A percentile compares a stretch with the other conserved stretches of the same genome.
These are phyloP conservation scores for Podilymbus podiceps DNA, from an alignment of 2,113 vertebrate species.

Conservation along the genomic window DNA sequence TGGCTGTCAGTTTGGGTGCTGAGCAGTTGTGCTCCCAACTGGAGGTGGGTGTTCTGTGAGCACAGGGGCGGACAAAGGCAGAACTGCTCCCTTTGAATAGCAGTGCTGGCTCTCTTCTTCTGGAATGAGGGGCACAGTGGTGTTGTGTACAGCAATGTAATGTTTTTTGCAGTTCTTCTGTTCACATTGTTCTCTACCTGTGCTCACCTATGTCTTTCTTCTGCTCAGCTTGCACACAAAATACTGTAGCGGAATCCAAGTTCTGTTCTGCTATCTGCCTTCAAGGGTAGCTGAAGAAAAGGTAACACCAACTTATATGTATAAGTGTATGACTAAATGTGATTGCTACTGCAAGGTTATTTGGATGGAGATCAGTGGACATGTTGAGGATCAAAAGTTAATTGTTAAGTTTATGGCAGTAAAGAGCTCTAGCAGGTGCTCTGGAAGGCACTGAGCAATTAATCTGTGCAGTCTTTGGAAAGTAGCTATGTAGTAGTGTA, in stretches of 20 bases:
- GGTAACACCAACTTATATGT: not conserved
- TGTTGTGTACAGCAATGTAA: not conserved
- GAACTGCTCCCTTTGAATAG: not conserved
- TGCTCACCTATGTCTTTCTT: not conserved
- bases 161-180: not conserved
- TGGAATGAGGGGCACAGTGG: not conserved
- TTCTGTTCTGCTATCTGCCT: not conserved
- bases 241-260: not conserved
- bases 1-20: not conserved
- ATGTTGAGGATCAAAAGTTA: not conserved
- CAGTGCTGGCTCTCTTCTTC: not conserved
- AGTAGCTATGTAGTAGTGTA: not conserved
- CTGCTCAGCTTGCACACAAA: not conserved
- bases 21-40: not conserved
- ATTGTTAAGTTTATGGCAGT: not conserved
- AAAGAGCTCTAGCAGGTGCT: not conserved
- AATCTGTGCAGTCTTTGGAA: not conserved
- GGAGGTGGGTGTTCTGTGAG: not conserved
- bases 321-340: not conserved
- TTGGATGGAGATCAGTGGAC: not conserved
- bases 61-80: not conserved
- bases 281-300: not conserved
- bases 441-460: not conserved
- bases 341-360: not conserved
- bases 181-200: fast-evolving